Evolutionary conservation across 2,888 invertebrate species (phyloP), one percentile per base, ranked within the genome.

Genomic region (Camponotus fellah): DNA sequence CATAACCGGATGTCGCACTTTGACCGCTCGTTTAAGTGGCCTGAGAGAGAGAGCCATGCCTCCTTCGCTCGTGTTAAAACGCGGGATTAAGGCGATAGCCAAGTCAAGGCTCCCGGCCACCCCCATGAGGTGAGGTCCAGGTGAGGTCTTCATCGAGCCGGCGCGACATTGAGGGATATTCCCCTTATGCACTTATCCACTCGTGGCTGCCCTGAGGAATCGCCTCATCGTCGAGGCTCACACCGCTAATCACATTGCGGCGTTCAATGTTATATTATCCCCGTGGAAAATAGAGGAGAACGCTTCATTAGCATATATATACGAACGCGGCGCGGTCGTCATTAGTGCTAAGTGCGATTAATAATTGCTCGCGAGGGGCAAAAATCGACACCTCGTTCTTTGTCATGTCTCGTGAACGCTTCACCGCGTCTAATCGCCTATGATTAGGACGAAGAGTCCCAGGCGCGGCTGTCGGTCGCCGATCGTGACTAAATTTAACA

Each of bases 91-190:
- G 86, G 80, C 71, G 74, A 71, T 46, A 68, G 82, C 69, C 84
- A 84, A 85, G 88, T 85, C 85, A 88, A 89, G 85, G 83, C 82
- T 85, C 80, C 76, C 87, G 81, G 65, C 85, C 80, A 86, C 86
- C 89, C 84, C 76, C 68, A 69, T 66, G 66, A 71, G 79, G 17
- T 80, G 72, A 80, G 14, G 72, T 43, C 56, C 85, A 87, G 62
- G 84, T 93, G 92, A 93, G 91, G 92, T 93, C 93, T 93, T 93
- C 92, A 93, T 94, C 92, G 91, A 60, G 84, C 84, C 87, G 89
- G 90, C 89, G 93, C 91, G 93, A 93, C 93, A 92, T 93, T 93
- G 93, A 93, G 91, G 92, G 85, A 93, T 93, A 92, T 91, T 90
- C 88, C 82, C 90, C 87, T 84, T 86, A 53, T 87, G 86, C 90